Conservation (phyloP, 2,113 vertebrate species). For the Apteryx mantelli region DNA sequence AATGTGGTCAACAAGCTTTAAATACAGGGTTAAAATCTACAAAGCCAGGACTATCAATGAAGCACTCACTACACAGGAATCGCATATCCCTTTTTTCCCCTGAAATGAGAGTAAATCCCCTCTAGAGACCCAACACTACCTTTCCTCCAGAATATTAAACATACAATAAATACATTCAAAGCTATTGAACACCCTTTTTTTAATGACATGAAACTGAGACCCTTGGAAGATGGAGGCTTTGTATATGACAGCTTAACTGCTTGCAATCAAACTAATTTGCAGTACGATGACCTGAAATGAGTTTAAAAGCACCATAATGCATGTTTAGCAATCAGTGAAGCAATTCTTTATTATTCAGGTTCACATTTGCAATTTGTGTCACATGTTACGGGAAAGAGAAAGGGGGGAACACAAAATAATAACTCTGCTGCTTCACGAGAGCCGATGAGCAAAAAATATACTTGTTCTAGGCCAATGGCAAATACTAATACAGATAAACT, state of each 20-base stretch:
- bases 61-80: background rate
- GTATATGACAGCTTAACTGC: slow-evolving; percentile 72
- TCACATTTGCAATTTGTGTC: slow-evolving; percentile 58
- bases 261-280: slow-evolving; percentile 75
- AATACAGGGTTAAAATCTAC: background rate
- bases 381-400: background rate
- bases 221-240: slow-evolving; percentile 40
- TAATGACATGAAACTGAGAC: slow-evolving; percentile 24
- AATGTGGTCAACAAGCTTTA: background rate
- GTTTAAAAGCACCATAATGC: slow-evolving; percentile 71
- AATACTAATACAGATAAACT: background rate
- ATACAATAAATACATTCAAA: background rate
- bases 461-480: background rate
- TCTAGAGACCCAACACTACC: background rate
- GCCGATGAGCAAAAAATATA: slow-evolving; percentile 17
- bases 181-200: background rate
- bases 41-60: background rate
- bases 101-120: background rate
- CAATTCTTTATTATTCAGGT: slow-evolving; percentile 63
- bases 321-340: slow-evolving; percentile 71
- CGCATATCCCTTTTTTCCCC: background rate
- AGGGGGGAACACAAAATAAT: slow-evolving; percentile 1
- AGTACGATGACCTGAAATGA: slow-evolving; percentile 67
- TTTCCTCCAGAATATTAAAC: background rate
- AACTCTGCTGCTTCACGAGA: background rate